Conservation (phyloP, 2,888 invertebrate genomes). For the Tenthredo distinguenda region DNA sequence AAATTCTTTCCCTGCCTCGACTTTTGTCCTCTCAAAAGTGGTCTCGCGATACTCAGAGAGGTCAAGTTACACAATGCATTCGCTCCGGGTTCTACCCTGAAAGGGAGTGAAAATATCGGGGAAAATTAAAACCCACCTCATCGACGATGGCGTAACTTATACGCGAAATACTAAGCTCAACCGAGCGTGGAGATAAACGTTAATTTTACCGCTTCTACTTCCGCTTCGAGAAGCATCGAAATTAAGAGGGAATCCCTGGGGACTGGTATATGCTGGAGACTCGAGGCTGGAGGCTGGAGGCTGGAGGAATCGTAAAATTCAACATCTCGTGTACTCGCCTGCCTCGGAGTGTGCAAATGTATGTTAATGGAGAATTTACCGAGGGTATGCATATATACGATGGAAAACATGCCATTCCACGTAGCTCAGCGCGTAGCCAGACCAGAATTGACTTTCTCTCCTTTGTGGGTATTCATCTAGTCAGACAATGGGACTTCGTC, state of each 20-base stretch:
- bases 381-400: too few species aligned
- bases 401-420: constrained; percentile 5
- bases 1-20: neutral
- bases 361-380: constrained; percentile 4
- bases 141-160: neutral
- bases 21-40: constrained; percentile 34
- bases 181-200: neutral
- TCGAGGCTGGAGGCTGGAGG: neutral
- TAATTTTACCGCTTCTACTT: neutral
- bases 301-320: neutral
- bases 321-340: neutral
- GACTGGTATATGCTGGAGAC: neutral
- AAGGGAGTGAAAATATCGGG: neutral
- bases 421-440: neutral
- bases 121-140: neutral
- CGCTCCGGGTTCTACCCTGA: neutral
- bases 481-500: constrained; percentile 29
- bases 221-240: neutral
- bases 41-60: neutral
- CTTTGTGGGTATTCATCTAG: constrained; percentile 31
- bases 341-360: neutral
- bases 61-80: constrained; percentile 13
- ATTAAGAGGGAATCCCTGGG: neutral
- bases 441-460: constrained; percentile 43
- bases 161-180: neutral